Base-by-base conservation (phyloP, 2,888 invertebrate genomes). In the Dolichopus griseipennis region DNA sequence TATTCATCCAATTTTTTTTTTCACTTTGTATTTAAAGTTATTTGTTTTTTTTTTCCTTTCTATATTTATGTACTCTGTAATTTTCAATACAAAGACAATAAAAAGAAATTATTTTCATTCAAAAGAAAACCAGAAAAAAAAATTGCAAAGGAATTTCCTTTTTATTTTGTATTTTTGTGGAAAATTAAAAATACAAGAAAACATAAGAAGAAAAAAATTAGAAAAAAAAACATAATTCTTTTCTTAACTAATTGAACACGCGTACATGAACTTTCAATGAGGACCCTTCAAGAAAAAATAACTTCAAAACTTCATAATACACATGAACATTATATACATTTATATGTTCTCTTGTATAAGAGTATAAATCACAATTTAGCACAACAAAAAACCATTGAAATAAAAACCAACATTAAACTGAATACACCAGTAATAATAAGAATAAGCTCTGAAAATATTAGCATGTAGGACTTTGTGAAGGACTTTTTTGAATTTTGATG, bases 161-260 rank as follows among this genome's bases (percentile, higher is more conserved):
- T 52, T 7, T 41, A 6, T 27, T 27, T 5, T n/a, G n/a, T n/a
- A n/a, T n/a, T 27, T 27, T 37, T 12, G 12, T 37, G 37, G 37
- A 37, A 10, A 27, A 27, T 27, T 27, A 27, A 27, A 27, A 27
- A 12, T 37, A 37, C 37, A 37, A 37, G 27, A 37, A 8, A 37
- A 37, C 8, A 37, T 37, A 37, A 37, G 37, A 37, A 37, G 8
- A 37, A 7, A 37, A 37, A 37, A 37, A 37, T 12, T 7, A 37
- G 12, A 37, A 37, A 8, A 37, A 27, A 27, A 27, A 27, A 27
- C 37, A 2, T 52, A 52, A 12, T n/a, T 52, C 52, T 52, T 52
- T 52, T n/a, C n/a, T 52, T 52, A 52, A 52, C 52, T 52, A 52
- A 52, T 52, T 52, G 52, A 52, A 52, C 52, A 52, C 52, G 52